Conservation (phyloP, 2,797 vertebrate species). For the Manis pentadactyla region DNA sequence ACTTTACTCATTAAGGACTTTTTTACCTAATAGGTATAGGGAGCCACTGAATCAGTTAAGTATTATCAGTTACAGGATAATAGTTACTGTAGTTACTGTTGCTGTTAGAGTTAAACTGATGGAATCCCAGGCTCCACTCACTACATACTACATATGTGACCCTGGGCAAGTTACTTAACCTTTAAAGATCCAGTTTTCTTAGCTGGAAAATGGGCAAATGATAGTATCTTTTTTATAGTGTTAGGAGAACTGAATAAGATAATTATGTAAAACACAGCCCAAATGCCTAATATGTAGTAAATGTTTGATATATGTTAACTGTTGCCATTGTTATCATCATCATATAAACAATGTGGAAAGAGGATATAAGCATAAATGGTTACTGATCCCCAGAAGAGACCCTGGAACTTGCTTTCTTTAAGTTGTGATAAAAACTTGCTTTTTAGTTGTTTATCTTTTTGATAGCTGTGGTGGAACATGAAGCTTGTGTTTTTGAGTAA, state of each 20-base stretch:
- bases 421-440: not conserved
- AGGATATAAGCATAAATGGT: not conserved
- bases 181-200: constrained; percentile 24
- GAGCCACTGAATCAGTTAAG: not conserved
- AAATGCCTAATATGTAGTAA: not conserved
- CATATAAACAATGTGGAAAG: not conserved
- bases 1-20: not conserved
- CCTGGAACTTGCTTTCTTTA: not conserved
- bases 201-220: constrained; percentile 42
- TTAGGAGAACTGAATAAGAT: constrained; percentile 31
- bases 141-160: not conserved
- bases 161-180: not conserved
- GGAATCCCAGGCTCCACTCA: not conserved
- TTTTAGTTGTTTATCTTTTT: not conserved
- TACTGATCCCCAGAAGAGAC: not conserved
- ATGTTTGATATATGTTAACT: not conserved
- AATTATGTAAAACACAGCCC: not conserved
- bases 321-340: not conserved
- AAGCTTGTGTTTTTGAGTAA: not conserved
- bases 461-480: not conserved
- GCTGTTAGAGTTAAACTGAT: not conserved
- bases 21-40: not conserved
- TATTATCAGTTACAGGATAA: not conserved
- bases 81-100: not conserved
- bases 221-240: not conserved